A percentile compares a stretch with the other conserved stretches of the same genome.
Conservation (phyloP, 2,888 invertebrate species). For the Harmothoe impar region DNA sequence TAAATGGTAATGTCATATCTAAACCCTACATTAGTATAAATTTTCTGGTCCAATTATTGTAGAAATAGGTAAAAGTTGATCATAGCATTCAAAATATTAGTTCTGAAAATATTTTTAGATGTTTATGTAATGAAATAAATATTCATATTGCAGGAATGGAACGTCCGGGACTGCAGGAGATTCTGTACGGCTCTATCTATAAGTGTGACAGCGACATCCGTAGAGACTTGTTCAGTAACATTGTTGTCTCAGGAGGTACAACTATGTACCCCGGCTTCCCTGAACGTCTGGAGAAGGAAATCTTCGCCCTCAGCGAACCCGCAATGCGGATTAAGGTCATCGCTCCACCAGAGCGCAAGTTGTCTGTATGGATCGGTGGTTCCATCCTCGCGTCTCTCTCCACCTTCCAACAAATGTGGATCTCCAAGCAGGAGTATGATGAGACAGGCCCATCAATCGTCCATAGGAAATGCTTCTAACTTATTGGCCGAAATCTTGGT, state of each 20-base stretch:
- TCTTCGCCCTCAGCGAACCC: conserved; percentile 90
- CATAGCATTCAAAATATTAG: neutral
- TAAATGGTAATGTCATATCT: no score
- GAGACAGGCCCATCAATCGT: conserved; percentile 98
- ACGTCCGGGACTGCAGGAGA: neutral
- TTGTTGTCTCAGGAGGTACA: conserved; percentile 3
- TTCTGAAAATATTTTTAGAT: neutral
- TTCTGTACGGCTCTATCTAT: neutral
- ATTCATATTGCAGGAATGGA: conserved; percentile 88
- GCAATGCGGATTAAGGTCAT: conserved; percentile 86
- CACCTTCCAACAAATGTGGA: no score
- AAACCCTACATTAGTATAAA: neutral
- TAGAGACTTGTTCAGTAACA: neutral
- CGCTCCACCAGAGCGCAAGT: conserved; percentile 88
- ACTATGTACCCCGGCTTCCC: conserved; percentile 85
- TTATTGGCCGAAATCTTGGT: no score
- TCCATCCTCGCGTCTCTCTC: no score
- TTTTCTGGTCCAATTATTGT: neutral
- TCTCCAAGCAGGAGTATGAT: conserved; percentile 98
- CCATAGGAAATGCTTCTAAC: no score
- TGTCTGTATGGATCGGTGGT: conserved; percentile 99
- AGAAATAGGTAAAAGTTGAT: neutral
- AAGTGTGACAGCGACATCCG: conserved; percentile 1
- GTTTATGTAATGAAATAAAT: conserved; percentile 78
- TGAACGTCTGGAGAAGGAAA: conserved; percentile 98